Base-by-base conservation (phyloP, 2,797 vertebrate species). In the Antennarius maculatus region DNA sequence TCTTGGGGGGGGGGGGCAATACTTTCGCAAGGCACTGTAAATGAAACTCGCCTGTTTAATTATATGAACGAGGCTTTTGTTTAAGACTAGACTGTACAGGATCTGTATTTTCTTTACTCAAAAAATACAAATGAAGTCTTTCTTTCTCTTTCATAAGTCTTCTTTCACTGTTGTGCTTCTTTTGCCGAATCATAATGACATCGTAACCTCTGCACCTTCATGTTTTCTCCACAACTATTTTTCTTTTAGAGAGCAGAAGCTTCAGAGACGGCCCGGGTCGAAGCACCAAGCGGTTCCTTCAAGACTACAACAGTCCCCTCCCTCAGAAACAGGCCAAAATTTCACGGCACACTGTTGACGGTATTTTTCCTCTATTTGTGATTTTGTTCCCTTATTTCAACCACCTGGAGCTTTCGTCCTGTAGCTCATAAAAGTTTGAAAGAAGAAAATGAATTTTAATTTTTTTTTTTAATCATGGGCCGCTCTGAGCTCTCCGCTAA, bases 321-420 rank as follows among this genome's bases (percentile, higher is more conserved):
- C 92, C 94, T 71, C 94, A 93, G 84, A 96, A 96, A 91, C 84
- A 95, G 79, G 61, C 92, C 87, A 96, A 96, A 92, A 94, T 90
- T 82, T 87, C 94, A 69, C 91, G 90, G 49, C 93, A 92, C 82
- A 93, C 95, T 52, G 89, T 91, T 77, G 94, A 97, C 91, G 95
- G 95, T 96, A 86, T 23, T 28, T 27, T 2, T 4, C 13, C 3
- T 43, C 23, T 27, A 34, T 39, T 8, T 39, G 2, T 39, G 7
- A 10, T 39, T 39, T 39, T 39, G 2, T 8, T 7, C 31, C 31
- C 31, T 8, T 2, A 8, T 50, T 14, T 6, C 4, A 45, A 50
- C n/a, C 42, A 23, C 13, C 1, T 1, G 9, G 7, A 16, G 1
- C 11, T 14, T 58, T 16, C 17, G 2, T 28, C 16, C 42, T 43